phyloP scores from a whole-genome alignment of 2,113 vertebrate species.

The Lynx canadensis region DNA sequence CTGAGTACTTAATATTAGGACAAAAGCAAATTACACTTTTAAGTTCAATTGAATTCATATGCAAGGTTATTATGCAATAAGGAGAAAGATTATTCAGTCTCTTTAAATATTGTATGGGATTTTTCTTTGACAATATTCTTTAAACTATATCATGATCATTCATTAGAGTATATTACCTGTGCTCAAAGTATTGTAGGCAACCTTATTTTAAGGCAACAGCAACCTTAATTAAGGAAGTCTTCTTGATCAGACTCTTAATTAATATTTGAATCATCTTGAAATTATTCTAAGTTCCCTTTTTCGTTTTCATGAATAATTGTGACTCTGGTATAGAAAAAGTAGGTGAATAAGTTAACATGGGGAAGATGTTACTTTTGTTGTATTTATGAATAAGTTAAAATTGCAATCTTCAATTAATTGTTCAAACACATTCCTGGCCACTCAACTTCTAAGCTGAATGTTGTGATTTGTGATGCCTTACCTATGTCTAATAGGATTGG shows the following conservation, averaged over 20 bases:
- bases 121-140: background rate
- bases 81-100: background rate
- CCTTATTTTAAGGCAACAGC: background rate
- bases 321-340: background rate
- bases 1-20: constrained; percentile 6
- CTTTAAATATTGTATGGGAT: background rate
- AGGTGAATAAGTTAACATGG: background rate
- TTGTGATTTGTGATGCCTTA: background rate
- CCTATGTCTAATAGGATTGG: background rate
- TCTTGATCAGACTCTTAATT: background rate
- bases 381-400: background rate
- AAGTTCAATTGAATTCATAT: background rate
- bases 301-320: background rate
- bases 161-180: background rate
- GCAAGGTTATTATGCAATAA: background rate
- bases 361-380: background rate
- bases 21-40: constrained; percentile 46
- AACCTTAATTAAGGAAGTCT: background rate
- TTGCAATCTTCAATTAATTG: background rate
- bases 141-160: background rate
- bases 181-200: background rate
- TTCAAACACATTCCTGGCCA: background rate
- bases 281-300: background rate
- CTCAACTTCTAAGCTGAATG: background rate
- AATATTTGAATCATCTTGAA: background rate